Conservation (phyloP, 2,113 vertebrate species). For the Aphyosemion australe region DNA sequence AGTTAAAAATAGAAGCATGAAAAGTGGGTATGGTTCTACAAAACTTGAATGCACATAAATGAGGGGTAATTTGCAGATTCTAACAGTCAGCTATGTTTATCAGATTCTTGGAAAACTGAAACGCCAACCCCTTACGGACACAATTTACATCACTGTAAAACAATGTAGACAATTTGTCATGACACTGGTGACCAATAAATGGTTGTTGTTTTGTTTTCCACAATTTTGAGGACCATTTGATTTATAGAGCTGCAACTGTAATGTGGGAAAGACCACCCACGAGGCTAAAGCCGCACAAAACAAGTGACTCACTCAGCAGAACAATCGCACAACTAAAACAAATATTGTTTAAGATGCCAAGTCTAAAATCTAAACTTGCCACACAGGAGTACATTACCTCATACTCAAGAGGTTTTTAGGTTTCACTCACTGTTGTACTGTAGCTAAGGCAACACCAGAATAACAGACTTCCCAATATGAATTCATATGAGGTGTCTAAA, state of each 20-base stretch:
- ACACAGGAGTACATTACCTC: constrained; percentile 23
- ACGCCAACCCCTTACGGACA: constrained; percentile 6
- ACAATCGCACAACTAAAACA: background rate
- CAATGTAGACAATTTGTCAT: constrained; percentile 44
- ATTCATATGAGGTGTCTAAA: background rate
- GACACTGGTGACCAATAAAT: constrained; percentile 33
- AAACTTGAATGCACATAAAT: constrained; percentile 10
- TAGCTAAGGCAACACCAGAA: constrained; percentile 13
- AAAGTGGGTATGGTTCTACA: background rate
- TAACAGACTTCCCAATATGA: constrained; percentile 1
- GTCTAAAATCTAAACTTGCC: constrained; percentile 11
- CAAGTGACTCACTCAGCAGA: background rate
- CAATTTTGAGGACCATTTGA: constrained; percentile 33
- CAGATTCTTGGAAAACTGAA: constrained; percentile 18
- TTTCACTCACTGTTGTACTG: background rate
- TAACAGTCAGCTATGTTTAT: constrained; percentile 3
- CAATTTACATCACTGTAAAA: constrained; percentile 37
- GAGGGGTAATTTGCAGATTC: background rate
- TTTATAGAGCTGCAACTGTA: constrained; percentile 27
- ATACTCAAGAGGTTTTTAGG: constrained; percentile 2
- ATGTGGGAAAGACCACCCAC: constrained; percentile 42
- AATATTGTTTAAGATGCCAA: constrained; percentile 7
- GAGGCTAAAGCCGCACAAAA: constrained; percentile 1
- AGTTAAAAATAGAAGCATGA: background rate
- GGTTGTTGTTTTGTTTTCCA: constrained; percentile 39